These are phyloP conservation scores for Astreopora myriophthalma DNA, from an alignment of 64 coral and sea anemone genomes.

Conservation along the genomic window DNA sequence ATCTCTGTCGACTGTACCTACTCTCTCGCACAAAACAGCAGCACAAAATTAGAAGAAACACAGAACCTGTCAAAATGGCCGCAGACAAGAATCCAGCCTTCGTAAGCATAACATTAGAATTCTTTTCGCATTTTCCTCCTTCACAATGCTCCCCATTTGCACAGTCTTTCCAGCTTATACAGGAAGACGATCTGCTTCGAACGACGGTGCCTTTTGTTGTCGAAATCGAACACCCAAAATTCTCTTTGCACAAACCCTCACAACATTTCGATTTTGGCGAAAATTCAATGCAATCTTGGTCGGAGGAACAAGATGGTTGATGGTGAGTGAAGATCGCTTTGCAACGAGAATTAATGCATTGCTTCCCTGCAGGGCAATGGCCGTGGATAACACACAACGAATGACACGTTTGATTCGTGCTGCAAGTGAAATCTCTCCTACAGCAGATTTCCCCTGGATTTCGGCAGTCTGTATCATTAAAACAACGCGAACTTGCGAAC, in stretches of 20 bases:
- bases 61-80: slow-evolving; percentile 51
- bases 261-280: not conserved
- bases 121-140: not conserved
- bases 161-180: not conserved
- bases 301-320: not conserved
- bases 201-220: not conserved
- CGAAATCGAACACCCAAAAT: not conserved
- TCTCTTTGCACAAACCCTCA: not conserved
- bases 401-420: not conserved
- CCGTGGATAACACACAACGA: not conserved
- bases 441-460: not conserved
- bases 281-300: not conserved
- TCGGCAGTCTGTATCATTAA: not conserved
- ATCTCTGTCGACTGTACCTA: slow-evolving; percentile 44
- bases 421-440: not conserved
- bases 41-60: slow-evolving; percentile 56
- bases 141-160: not conserved
- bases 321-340: too few relatives aligned
- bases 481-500: not conserved
- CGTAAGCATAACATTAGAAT: not conserved
- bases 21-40: slow-evolving; percentile 62
- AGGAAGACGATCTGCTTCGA: not conserved
- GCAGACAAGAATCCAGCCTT: slow-evolving; percentile 68
- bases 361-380: not conserved
- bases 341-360: not conserved